A percentile compares a stretch with the other conserved stretches of the same genome.
Evolutionary conservation across 2,888 invertebrate species (phyloP).

Genomic region (Anagyrus pseudococci): DNA sequence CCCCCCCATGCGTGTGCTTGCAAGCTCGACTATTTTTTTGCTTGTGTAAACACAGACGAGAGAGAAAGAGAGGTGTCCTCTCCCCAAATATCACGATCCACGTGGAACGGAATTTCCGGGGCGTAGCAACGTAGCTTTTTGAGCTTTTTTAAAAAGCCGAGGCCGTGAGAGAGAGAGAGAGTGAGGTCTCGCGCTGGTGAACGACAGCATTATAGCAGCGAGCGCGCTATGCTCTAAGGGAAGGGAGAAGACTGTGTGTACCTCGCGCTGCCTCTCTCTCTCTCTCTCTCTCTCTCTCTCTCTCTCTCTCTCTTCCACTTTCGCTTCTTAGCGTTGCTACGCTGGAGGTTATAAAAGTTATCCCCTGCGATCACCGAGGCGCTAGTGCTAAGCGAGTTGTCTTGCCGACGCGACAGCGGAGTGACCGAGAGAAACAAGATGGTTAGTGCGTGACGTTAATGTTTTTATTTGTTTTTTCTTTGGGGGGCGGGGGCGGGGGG

Average conservation of each 20-base stretch:
- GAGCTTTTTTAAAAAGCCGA: no score
- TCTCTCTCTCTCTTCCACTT: slow-evolving; percentile 30
- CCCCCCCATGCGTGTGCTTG: no score
- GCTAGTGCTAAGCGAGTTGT: slow-evolving; percentile 46
- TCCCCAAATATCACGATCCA: no score
- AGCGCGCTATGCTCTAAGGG: slow-evolving; percentile 7
- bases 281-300: slow-evolving; percentile 14
- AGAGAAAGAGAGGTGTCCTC: no score
- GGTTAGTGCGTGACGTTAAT: slow-evolving; percentile 30
- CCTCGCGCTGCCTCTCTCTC: no score
- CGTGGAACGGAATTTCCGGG: no score
- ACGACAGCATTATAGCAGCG: slow-evolving; percentile 54
- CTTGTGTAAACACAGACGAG: no score
- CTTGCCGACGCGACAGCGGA: neutral
- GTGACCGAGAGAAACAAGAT: slow-evolving; percentile 12
- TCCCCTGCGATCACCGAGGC: slow-evolving; percentile 43
- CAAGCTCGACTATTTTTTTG: no score
- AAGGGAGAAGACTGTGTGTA: slow-evolving; percentile 21
- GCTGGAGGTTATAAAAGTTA: slow-evolving; percentile 56
- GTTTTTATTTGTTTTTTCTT: slow-evolving; percentile 3
- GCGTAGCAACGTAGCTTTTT: no score
- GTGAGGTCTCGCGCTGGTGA: no score
- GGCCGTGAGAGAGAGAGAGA: no score
- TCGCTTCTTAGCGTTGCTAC: neutral
- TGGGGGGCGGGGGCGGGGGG: no score